Base-by-base conservation (phyloP, 2,113 vertebrate species). In the Salvelinus alpinus region DNA sequence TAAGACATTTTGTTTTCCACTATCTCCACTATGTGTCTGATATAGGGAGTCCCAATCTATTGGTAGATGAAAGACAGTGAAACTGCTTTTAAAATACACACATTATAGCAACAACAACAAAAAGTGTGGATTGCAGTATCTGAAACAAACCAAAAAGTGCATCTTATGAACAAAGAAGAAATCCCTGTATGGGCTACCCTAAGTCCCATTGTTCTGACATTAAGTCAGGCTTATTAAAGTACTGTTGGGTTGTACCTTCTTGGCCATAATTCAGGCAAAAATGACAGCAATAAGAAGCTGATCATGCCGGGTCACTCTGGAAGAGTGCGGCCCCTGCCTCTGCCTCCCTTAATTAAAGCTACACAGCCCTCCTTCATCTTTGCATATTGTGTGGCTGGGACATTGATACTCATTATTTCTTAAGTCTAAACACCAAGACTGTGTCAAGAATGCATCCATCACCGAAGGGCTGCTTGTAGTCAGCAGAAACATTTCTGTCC, bases 331-430 rank as follows among this genome's bases (percentile, higher is more conserved):
- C 92, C 91, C 94, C 91, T 94, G 94, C 93, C 95, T 92, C 94
- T 88, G 90, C 92, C 93, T 95, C 91, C 94, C 94, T 97, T 99
- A 98, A 99, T 98, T 99, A 98, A 98, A 95, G 94, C 95, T 95
- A 95, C 95, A 92, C 95, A 93, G 93, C 92, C 92, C 95, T 95
- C 93, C 90, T 95, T 95, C 93, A 93, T 97, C 95, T 96, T 96
- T 97, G 96, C 95, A 97, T 98, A 97, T 96, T 96, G 94, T 93
- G 92, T 86, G 93, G 95, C 95, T 94, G 96, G 96, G 96, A 98
- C 97, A 97, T 96, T 98, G 98, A 96, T 98, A 98, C 97, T 98
- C 98, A 99, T 99, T 99, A 99, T 98, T 98, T 97, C 95, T 94
- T 95, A 94, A 97, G 96, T 96, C 96, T 95, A 97, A 98, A 97